phyloP scores from a whole-genome alignment of 2,888 invertebrate genomes.

The Cataglyphis albicans region DNA sequence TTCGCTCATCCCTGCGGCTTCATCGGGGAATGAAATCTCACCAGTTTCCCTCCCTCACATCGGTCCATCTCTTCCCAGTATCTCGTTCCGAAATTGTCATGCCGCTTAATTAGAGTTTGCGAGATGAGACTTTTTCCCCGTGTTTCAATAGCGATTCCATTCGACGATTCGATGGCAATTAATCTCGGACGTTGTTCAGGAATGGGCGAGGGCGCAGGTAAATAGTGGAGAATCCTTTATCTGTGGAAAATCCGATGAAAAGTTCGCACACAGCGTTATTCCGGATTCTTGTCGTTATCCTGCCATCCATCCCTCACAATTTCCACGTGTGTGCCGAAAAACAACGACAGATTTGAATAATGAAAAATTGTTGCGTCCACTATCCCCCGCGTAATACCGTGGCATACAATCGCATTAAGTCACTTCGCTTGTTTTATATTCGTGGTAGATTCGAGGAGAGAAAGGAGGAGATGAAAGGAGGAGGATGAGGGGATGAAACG shows the following conservation, averaged over 20 bases:
- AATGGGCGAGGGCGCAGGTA: slow-evolving; percentile 57
- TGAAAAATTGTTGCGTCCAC: slow-evolving; percentile 64
- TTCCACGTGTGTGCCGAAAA: slow-evolving; percentile 55
- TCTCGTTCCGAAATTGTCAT: slow-evolving; percentile 37
- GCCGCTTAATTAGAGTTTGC: slow-evolving; percentile 69
- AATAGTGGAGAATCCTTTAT: slow-evolving; percentile 63
- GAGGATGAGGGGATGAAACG: slow-evolving; percentile 19
- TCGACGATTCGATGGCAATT: slow-evolving; percentile 72
- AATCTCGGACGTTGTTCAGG: slow-evolving; percentile 70
- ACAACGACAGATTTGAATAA: slow-evolving; percentile 66
- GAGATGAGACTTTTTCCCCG: slow-evolving; percentile 56
- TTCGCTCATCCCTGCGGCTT: slow-evolving; percentile 60
- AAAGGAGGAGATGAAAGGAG: not conserved
- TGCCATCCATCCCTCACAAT: slow-evolving; percentile 12
- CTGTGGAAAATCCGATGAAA: slow-evolving; percentile 55
- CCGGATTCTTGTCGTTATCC: slow-evolving; percentile 52
- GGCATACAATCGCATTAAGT: slow-evolving; percentile 54
- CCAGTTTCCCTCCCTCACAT: not conserved
- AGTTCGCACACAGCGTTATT: slow-evolving; percentile 63
- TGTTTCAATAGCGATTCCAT: slow-evolving; percentile 70
- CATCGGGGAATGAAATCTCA: slow-evolving; percentile 53
- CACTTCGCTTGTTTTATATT: slow-evolving; percentile 43
- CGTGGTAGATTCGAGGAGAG: slow-evolving; percentile 11
- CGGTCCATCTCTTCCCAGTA: not conserved
- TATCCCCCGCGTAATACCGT: slow-evolving; percentile 26